A percentile compares a stretch with the other conserved stretches of the same genome.
Evolutionary conservation across 2,888 invertebrate genomes (phyloP).

Genomic region (Flabesymbios commensalis): DNA sequence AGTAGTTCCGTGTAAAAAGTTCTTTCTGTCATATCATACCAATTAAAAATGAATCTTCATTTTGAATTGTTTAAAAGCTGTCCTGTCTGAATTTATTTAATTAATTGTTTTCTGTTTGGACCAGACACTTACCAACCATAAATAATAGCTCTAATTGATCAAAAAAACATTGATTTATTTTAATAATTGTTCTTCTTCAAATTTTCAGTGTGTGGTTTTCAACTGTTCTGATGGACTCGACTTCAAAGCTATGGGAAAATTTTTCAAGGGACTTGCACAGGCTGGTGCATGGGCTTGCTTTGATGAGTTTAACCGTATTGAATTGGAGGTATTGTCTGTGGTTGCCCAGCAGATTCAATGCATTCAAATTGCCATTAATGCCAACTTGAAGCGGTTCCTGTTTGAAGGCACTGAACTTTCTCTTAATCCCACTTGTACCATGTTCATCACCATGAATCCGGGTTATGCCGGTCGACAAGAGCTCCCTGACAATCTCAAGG

Average conservation of each 20-base stretch:
- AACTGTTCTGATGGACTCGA: slow-evolving; percentile 94
- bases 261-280: slow-evolving; percentile 83
- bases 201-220: slow-evolving; percentile 80
- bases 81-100: too few relatives aligned
- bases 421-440: slow-evolving; percentile 60
- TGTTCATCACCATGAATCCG: slow-evolving; percentile 64
- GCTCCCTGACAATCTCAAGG: slow-evolving; percentile 62
- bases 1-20: too few relatives aligned
- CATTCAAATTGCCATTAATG: slow-evolving; percentile 85
- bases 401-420: slow-evolving; percentile 65
- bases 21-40: too few relatives aligned
- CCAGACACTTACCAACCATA: too few relatives aligned
- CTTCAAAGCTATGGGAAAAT: slow-evolving; percentile 91
- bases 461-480: slow-evolving; percentile 63
- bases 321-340: slow-evolving; percentile 88
- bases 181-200: neutral
- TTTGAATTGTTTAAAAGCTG: too few relatives aligned
- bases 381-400: slow-evolving; percentile 72
- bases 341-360: slow-evolving; percentile 92
- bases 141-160: too few relatives aligned
- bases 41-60: too few relatives aligned
- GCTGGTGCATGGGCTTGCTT: slow-evolving; percentile 94
- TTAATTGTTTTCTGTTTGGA: too few relatives aligned
- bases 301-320: slow-evolving; percentile 93
- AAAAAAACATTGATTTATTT: too few relatives aligned